A percentile compares a stretch with the other conserved stretches of the same genome.
Conservation (phyloP, 2,797 vertebrate species). For the Clarias pachynema region DNA sequence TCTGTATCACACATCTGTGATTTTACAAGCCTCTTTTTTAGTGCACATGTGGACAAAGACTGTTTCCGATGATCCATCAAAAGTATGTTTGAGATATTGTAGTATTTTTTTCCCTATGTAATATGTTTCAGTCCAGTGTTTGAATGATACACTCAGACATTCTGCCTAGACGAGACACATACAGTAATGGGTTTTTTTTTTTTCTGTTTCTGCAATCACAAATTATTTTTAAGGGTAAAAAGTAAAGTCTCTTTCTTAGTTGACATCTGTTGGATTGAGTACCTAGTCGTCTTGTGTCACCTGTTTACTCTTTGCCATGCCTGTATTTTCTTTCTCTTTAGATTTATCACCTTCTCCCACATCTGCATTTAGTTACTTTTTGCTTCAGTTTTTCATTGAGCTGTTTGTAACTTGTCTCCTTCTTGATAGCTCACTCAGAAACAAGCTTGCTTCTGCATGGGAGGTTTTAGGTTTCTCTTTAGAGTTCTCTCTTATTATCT, state of each 20-base stretch:
- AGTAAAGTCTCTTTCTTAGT: background rate
- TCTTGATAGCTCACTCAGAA: background rate
- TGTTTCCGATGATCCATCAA: no score
- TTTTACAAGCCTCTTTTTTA: background rate
- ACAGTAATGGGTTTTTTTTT: no score
- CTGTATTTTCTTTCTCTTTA: background rate
- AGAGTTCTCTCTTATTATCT: background rate
- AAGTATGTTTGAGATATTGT: no score
- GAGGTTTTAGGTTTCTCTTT: background rate
- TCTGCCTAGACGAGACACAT: no score
- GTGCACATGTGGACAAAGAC: no score
- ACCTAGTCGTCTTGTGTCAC: background rate
- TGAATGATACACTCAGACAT: no score
- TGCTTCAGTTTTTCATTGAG: background rate
- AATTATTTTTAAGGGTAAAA: background rate
- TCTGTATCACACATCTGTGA: background rate
- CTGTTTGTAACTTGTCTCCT: background rate
- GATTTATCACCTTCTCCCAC: background rate
- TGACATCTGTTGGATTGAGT: background rate
- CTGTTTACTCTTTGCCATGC: background rate
- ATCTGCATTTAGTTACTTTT: background rate
- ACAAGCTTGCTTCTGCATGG: background rate
- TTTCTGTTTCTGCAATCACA: no score
- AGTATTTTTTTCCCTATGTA: no score
- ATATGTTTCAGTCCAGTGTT: no score